Base-by-base conservation (phyloP, 2,888 invertebrate species). In the Hydriomena furcata region DNA sequence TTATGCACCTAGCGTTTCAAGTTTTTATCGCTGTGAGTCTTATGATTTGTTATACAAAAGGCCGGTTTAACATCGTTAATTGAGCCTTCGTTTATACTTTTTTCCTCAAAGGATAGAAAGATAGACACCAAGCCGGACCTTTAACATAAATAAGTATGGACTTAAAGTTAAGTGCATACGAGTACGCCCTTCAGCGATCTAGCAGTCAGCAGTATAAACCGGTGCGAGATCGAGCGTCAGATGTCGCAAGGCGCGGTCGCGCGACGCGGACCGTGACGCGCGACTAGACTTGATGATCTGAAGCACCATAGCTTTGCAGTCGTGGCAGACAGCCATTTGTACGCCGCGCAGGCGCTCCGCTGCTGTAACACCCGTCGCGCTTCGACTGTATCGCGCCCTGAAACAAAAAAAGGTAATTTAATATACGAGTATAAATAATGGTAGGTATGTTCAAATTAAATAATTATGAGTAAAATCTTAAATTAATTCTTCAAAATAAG, bases 241-340 rank as follows among this genome's bases (percentile, higher is more conserved):
- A 82, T 94, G 95, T 52, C 95, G 92, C 60, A 96, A 91, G 61
- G 95, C 94, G 77, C 95, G 94, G 91, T 95, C 96, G 65, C 96
- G 92, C 50, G 94, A 95, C 48, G 95, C 95, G 50, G 97, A 94
- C 68, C 96, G 93, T 56, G 52, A 95, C 50, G 94, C 95, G 78
- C 94, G 93, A 31, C 51, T 51, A 8, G 51, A 96, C 84, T 97
- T 95, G 77, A 98, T 97, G 78, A 98, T 97, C 89, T 97, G 97
- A 67, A 97, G 93, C 52, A 98, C 96, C 95, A 98, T 96, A 53
- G 96, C 95, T 79, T 97, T 97, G 91, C 98, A 98, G 91, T 98
- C 98, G 81, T 96, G 95, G 79, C 98, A 98, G 36, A 98, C 97
- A 55, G 95, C 94, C 94, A 97, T 96, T 73, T 95, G 94, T 52